A percentile compares a stretch with the other conserved stretches of the same genome.
Evolutionary conservation across 2,888 invertebrate genomes (phyloP).

Genomic region (Dascillus cervinus): DNA sequence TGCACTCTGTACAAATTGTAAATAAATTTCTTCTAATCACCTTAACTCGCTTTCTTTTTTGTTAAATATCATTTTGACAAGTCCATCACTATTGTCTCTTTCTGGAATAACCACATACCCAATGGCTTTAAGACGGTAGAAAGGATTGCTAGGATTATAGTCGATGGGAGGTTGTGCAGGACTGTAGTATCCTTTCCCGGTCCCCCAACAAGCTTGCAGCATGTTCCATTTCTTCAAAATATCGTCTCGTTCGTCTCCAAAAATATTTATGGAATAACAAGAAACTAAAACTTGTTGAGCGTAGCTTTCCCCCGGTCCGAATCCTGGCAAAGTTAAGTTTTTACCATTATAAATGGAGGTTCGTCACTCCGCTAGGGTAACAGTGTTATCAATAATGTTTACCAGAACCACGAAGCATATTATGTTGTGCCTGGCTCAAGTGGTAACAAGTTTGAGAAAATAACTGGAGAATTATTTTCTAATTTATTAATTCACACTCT

Average conservation of each 20-base stretch:
- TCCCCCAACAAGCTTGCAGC: constrained; percentile 83
- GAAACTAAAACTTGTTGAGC: too few relatives aligned
- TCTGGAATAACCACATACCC: constrained; percentile 85
- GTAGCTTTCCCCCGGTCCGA: too few relatives aligned
- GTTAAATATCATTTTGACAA: constrained; percentile 78
- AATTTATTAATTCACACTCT: too few relatives aligned
- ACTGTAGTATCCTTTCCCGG: constrained; percentile 76
- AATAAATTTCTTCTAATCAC: constrained; percentile 47
- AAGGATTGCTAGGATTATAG: constrained; percentile 80
- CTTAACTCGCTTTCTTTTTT: constrained; percentile 74
- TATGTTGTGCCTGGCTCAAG: too few relatives aligned
- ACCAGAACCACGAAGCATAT: too few relatives aligned
- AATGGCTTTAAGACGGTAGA: constrained; percentile 91
- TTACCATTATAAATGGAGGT: too few relatives aligned
- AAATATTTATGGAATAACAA: constrained; percentile 54
- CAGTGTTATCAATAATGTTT: too few relatives aligned
- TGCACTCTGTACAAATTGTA: constrained; percentile 4
- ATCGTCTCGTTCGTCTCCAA: constrained; percentile 91
- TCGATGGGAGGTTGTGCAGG: constrained; percentile 71
- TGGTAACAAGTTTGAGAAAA: too few relatives aligned
- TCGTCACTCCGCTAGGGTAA: too few relatives aligned
- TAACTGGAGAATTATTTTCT: too few relatives aligned
- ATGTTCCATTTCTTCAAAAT: constrained; percentile 93
- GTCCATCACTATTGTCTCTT: constrained; percentile 83
- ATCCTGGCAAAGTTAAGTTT: too few relatives aligned